A percentile compares a stretch with the other conserved stretches of the same genome.
phyloP scores from a whole-genome alignment of 2,113 vertebrate species.

The Orthonyx spaldingii region DNA sequence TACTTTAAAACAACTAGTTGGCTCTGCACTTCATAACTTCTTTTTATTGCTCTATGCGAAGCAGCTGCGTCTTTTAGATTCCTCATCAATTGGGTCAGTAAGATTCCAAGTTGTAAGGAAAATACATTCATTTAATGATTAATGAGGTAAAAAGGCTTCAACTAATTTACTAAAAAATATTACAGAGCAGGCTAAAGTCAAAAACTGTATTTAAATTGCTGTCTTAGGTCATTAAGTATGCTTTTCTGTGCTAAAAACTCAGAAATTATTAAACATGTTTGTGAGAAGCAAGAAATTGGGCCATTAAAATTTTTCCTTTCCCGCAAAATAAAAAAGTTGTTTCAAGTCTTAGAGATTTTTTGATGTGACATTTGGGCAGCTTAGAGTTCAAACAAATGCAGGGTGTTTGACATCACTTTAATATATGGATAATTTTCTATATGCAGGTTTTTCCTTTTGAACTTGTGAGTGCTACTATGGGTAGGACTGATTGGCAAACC shows the following conservation, averaged over 20 bases:
- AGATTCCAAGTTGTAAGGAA: not conserved
- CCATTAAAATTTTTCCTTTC: not conserved
- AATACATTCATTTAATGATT: slow-evolving; percentile 19
- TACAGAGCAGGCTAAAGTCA: not conserved
- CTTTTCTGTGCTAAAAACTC: not conserved
- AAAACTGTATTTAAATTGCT: slow-evolving; percentile 18
- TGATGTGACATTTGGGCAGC: not conserved
- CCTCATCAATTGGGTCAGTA: not conserved
- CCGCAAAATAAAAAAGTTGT: not conserved
- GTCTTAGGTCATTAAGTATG: slow-evolving; percentile 15
- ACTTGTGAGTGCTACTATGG: accelerated
- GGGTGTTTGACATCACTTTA: not conserved
- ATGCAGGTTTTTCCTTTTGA: not conserved
- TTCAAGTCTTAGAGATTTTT: slow-evolving; percentile 1
- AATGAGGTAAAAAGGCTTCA: slow-evolving; percentile 10
- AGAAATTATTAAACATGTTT: slow-evolving; percentile 31
- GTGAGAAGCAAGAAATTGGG: slow-evolving; percentile 16
- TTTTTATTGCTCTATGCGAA: not conserved
- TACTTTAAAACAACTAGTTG: not conserved
- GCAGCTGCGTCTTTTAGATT: not conserved
- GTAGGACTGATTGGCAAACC: not conserved
- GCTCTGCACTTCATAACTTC: not conserved
- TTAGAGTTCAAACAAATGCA: not conserved
- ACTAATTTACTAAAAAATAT: not conserved
- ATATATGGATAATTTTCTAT: not conserved